Percentiles rank a stretch among this genome's conserved stretches.
These are phyloP conservation scores for Cryptocephalus moraei DNA, from an alignment of 2,888 invertebrate genomes.

Conservation along the genomic window DNA sequence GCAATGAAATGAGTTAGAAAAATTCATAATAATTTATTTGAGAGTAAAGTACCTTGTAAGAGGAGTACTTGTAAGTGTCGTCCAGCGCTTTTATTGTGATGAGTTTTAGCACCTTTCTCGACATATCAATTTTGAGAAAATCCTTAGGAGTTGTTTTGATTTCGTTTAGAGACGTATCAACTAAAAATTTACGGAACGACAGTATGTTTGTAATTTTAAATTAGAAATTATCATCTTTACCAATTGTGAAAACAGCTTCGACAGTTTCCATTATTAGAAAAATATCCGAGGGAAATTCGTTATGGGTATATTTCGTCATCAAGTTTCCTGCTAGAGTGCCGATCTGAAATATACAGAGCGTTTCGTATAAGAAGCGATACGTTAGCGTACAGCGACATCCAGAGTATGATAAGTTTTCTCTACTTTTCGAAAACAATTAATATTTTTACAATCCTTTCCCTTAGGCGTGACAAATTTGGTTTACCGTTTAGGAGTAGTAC, in stretches of 20 bases:
- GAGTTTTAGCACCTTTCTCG: conserved; percentile 38
- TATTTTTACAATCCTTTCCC: no score
- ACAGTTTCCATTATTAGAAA: conserved; percentile 54
- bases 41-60: conserved; percentile 33
- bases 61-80: conserved; percentile 27
- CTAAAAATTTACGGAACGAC: conserved; percentile 17
- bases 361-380: no score
- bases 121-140: conserved; percentile 40
- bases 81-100: conserved; percentile 42
- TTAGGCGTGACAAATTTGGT: no score
- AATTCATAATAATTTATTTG: no score
- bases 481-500: no score
- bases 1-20: no score
- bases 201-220: neutral
- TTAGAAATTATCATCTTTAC: conserved; percentile 7
- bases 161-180: conserved; percentile 19
- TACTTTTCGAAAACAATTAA: no score
- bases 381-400: no score
- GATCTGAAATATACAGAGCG: conserved; percentile 15
- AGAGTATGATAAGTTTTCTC: no score
- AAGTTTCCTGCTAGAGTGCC: conserved; percentile 67
- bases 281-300: conserved; percentile 64
- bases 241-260: conserved; percentile 41
- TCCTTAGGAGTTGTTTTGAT: conserved; percentile 22
- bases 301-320: conserved; percentile 54